These are phyloP conservation scores for Odontesthes bonariensis DNA, from an alignment of 2,113 vertebrate species.

Conservation along the genomic window DNA sequence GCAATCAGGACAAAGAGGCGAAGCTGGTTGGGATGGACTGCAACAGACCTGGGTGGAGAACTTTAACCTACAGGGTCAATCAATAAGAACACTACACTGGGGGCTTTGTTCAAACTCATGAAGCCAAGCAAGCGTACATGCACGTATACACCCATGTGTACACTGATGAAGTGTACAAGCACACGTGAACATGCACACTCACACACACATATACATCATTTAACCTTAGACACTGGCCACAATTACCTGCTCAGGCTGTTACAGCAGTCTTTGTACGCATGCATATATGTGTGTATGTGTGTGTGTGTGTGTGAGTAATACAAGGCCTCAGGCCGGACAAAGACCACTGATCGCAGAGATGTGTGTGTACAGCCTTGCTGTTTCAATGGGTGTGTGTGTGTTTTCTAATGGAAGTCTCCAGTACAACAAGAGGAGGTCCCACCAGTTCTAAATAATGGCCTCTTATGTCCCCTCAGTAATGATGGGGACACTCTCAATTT, in stretches of 20 bases:
- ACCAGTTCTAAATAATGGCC: conserved; percentile 43
- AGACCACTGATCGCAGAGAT: conserved; percentile 36
- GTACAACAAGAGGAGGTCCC: conserved; percentile 52
- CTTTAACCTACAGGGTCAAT: conserved; percentile 71
- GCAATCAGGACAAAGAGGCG: conserved; percentile 62
- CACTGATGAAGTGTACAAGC: conserved; percentile 17
- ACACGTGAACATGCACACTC: conserved; percentile 1
- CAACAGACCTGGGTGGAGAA: conserved; percentile 50
- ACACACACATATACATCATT: conserved; percentile 15
- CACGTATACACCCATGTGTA: conserved; percentile 6
- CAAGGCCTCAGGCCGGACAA: conserved; percentile 29
- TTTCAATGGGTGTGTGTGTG: conserved; percentile 6
- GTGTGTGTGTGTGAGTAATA: conserved; percentile 35
- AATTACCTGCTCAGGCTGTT: conserved; percentile 43
- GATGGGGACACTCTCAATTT: conserved; percentile 65
- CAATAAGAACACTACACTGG: conserved; percentile 61
- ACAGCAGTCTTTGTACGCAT: conserved; percentile 24
- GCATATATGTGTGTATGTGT: neutral
- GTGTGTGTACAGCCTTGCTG: conserved; percentile 37
- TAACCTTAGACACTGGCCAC: conserved; percentile 41
- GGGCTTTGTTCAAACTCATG: conserved; percentile 68
- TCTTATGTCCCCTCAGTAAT: conserved; percentile 65
- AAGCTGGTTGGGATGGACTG: conserved; percentile 47
- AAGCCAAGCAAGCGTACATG: conserved; percentile 24
- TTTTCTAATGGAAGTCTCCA: conserved; percentile 59